phyloP scores from a whole-genome alignment of 2,888 invertebrate species.

The Rhagonycha fulva region DNA sequence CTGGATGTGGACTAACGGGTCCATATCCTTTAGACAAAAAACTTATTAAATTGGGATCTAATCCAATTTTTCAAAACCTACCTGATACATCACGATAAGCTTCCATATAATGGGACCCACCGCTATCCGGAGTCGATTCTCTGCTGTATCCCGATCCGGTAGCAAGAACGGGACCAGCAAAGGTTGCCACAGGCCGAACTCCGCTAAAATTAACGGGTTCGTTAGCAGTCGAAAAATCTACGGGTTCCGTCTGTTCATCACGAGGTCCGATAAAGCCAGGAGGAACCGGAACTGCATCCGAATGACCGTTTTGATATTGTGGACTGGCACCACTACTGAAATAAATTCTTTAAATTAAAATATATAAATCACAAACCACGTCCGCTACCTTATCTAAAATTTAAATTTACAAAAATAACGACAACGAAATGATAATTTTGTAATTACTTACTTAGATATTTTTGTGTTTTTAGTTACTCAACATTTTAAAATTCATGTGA shows the following conservation, averaged over 20 bases:
- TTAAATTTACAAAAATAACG: not conserved
- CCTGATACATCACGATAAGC: conserved; percentile 85
- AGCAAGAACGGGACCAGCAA: conserved; percentile 53
- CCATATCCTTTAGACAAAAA: conserved; percentile 67
- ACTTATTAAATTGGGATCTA: not conserved
- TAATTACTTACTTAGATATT: not conserved
- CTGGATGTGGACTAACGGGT: conserved; percentile 83
- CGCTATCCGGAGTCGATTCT: conserved; percentile 88
- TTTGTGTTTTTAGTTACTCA: not conserved
- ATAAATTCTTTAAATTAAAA: not conserved
- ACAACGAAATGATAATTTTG: not conserved
- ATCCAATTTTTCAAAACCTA: conserved; percentile 50
- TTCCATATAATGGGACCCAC: conserved; percentile 87
- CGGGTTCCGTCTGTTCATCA: conserved; percentile 71
- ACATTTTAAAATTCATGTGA: not conserved
- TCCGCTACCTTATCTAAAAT: not conserved
- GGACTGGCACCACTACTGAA: conserved; percentile 62
- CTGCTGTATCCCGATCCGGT: conserved; percentile 78
- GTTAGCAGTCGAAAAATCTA: conserved; percentile 71
- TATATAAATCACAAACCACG: not conserved
- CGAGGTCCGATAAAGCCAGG: conserved; percentile 62
- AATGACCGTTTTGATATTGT: conserved; percentile 59
- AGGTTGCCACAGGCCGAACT: conserved; percentile 59
- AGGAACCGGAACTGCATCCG: conserved; percentile 57
- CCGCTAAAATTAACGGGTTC: conserved; percentile 67